These are phyloP conservation scores for Conomelus anceps DNA, from an alignment of 2,888 invertebrate species.

Conservation along the genomic window DNA sequence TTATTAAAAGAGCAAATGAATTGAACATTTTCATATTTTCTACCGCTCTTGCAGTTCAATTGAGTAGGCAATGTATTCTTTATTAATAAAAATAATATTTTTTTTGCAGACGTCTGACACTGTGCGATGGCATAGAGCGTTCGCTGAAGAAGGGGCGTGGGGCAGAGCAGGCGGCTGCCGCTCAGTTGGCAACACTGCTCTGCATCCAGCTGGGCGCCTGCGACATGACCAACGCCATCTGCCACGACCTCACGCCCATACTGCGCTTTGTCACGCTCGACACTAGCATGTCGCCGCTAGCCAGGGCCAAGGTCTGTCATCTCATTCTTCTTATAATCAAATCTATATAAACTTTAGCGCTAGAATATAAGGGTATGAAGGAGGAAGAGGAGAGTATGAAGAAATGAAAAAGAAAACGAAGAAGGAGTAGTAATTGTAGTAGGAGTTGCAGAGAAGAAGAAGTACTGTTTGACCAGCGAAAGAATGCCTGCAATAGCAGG, in stretches of 20 bases:
- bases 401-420: too few species aligned
- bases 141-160: conserved; percentile 77
- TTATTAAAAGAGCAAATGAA: too few species aligned
- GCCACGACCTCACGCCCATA: conserved; percentile 63
- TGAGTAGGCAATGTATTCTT: conserved; percentile 1
- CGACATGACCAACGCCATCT: conserved; percentile 60
- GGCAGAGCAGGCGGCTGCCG: conserved; percentile 75
- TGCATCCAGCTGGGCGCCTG: conserved; percentile 73
- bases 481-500: too few species aligned
- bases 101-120: conserved; percentile 53
- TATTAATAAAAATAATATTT: neutral
- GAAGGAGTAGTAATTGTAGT: too few species aligned
- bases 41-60: too few species aligned
- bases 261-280: conserved; percentile 67
- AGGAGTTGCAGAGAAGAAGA: too few species aligned
- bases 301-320: conserved; percentile 62
- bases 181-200: conserved; percentile 69
- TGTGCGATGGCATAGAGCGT: conserved; percentile 74
- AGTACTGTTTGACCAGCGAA: too few species aligned
- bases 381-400: too few species aligned
- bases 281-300: conserved; percentile 62
- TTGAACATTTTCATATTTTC: too few species aligned
- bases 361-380: too few species aligned
- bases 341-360: too few species aligned
- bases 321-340: too few species aligned